Conservation (phyloP, 2,888 invertebrate genomes). For the Oxycera nigricornis region DNA sequence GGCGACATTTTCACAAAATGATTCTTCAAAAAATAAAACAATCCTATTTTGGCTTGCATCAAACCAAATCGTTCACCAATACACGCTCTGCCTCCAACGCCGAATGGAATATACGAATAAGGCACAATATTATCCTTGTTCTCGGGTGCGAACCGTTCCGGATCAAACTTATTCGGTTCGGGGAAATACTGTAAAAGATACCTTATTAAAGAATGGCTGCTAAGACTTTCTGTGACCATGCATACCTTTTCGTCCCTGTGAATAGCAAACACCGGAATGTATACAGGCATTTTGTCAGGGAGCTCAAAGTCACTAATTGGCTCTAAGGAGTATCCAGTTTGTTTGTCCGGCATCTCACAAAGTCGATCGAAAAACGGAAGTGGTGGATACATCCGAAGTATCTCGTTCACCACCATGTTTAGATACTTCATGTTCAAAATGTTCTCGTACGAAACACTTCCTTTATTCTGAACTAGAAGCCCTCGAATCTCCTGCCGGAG, state of each 20-base stretch:
- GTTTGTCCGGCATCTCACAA: conserved; percentile 51
- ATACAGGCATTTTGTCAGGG: conserved; percentile 57
- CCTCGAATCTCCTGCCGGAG: conserved; percentile 61
- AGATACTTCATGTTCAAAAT: conserved; percentile 62
- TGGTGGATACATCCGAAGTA: conserved; percentile 59
- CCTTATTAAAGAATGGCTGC: not conserved
- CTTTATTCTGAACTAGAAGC: conserved; percentile 54
- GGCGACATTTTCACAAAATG: conserved; percentile 53
- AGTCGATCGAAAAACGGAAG: conserved; percentile 59
- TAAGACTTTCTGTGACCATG: too few species aligned
- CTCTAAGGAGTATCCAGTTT: conserved; percentile 52
- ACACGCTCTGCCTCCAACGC: conserved; percentile 58
- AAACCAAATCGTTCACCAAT: conserved; percentile 59
- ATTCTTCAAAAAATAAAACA: conserved; percentile 57
- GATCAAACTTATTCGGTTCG: conserved; percentile 57
- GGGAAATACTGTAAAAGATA: conserved; percentile 53
- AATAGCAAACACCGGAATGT: conserved; percentile 56
- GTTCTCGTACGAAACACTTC: conserved; percentile 59
- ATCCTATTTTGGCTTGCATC: conserved; percentile 57
- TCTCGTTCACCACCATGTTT: conserved; percentile 59
- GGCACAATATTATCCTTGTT: conserved; percentile 53
- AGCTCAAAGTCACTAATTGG: conserved; percentile 54
- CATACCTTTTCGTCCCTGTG: conserved; percentile 59
- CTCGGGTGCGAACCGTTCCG: conserved; percentile 57
- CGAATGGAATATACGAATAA: conserved; percentile 57